phyloP scores from a whole-genome alignment of 64 coral and sea anemone species.

The Porites lutea region DNA sequence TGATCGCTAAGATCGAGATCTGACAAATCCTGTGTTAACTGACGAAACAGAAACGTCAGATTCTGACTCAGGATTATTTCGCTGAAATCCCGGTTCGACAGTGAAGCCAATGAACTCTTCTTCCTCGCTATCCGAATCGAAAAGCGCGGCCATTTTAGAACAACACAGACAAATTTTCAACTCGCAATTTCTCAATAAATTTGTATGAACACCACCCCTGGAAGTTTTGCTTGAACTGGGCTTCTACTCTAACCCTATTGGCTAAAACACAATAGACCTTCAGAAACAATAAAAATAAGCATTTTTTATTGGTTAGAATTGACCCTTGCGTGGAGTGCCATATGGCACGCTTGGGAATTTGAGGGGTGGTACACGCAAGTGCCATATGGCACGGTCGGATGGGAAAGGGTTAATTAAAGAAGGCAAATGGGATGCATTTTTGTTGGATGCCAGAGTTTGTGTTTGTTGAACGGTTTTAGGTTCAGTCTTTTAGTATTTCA shows the following conservation, averaged over 20 bases:
- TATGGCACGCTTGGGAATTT: slow-evolving; percentile 61
- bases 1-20: slow-evolving; percentile 17
- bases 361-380: slow-evolving; percentile 45
- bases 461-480: too few relatives aligned
- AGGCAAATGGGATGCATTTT: too few relatives aligned
- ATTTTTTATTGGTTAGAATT: slow-evolving; percentile 44
- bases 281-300: not conserved
- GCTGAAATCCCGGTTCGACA: not conserved
- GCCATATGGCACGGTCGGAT: slow-evolving; percentile 58
- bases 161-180: not conserved
- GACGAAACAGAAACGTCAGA: slow-evolving; percentile 51
- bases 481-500: too few relatives aligned
- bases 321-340: slow-evolving; percentile 1
- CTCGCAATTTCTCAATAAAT: not conserved
- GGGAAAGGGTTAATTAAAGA: slow-evolving; percentile 25
- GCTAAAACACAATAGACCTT: slow-evolving; percentile 31
- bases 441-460: too few relatives aligned
- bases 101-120: slow-evolving; percentile 41
- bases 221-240: slow-evolving; percentile 3
- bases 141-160: slow-evolving; percentile 13
- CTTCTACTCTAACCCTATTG: slow-evolving; percentile 42
- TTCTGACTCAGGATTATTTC: slow-evolving; percentile 36
- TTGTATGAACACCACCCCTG: slow-evolving; percentile 55
- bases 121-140: slow-evolving; percentile 19
- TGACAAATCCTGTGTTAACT: slow-evolving; percentile 43